phyloP scores from a whole-genome alignment of 2,888 invertebrate genomes.

The Exephanes ischioxanthus region DNA sequence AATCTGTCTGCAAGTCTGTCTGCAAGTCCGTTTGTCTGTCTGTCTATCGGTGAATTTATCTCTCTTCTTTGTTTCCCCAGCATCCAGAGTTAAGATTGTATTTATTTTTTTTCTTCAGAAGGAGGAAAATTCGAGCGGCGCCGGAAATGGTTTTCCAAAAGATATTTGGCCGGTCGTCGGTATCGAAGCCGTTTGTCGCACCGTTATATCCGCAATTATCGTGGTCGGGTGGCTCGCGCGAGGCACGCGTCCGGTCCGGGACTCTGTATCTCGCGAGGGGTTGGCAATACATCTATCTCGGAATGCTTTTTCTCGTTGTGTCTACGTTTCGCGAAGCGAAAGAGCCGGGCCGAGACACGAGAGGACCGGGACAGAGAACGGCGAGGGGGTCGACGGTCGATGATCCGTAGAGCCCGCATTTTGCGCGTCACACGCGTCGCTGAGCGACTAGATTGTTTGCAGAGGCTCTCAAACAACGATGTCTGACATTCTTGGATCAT shows the following conservation, averaged over 20 bases:
- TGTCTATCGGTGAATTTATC: too few species aligned
- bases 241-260: conserved; percentile 80
- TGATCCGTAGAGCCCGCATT: conserved; percentile 84
- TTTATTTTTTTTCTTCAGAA: background rate
- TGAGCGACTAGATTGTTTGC: conserved; percentile 85
- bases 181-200: conserved; percentile 82
- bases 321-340: conserved; percentile 64
- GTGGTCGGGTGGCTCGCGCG: conserved; percentile 79
- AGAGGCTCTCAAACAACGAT: conserved; percentile 83
- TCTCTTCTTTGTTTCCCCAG: background rate
- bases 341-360: background rate
- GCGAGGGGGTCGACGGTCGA: conserved; percentile 77
- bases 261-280: conserved; percentile 60
- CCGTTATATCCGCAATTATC: conserved; percentile 85
- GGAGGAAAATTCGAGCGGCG: conserved; percentile 43
- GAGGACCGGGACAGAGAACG: conserved; percentile 32
- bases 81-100: background rate
- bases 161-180: conserved; percentile 71
- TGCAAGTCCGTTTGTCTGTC: background rate
- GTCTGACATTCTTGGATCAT: background rate
- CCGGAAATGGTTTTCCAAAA: conserved; percentile 70
- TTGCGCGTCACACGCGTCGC: conserved; percentile 85
- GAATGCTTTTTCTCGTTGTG: conserved; percentile 69
- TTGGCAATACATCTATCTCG: conserved; percentile 63
- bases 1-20: too few species aligned